phyloP scores from a whole-genome alignment of 2,888 invertebrate species.

The Agrochola circellaris region DNA sequence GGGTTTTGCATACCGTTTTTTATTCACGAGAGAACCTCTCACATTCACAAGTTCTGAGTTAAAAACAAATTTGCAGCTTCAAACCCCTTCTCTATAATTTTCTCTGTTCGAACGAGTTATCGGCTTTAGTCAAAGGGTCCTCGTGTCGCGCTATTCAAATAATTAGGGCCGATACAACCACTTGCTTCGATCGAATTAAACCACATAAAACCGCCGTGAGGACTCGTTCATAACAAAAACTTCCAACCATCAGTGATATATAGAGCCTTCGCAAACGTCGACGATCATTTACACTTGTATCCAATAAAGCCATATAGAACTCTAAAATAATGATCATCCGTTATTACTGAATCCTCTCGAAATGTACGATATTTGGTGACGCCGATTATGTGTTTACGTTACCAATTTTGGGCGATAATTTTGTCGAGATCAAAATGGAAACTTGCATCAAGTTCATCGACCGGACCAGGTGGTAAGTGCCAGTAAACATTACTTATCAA shows the following conservation, averaged over 20 bases:
- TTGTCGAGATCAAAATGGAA: conserved; percentile 77
- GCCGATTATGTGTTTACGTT: conserved; percentile 76
- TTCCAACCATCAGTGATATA: conserved; percentile 77
- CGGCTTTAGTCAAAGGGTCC: conserved; percentile 86
- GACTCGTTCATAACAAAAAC: conserved; percentile 80
- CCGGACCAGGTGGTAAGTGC: conserved; percentile 86
- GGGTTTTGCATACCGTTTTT: conserved; percentile 18
- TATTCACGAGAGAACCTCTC: background rate
- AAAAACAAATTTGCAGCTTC: conserved; percentile 10
- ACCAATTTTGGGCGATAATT: conserved; percentile 76
- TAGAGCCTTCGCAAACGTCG: conserved; percentile 71
- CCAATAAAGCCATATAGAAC: conserved; percentile 78
- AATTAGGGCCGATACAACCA: conserved; percentile 87
- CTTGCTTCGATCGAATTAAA: conserved; percentile 85
- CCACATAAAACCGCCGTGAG: conserved; percentile 84
- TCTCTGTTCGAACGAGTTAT: conserved; percentile 73
- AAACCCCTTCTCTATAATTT: conserved; percentile 68
- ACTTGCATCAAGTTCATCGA: conserved; percentile 80
- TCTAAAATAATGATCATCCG: conserved; percentile 64
- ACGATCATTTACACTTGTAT: conserved; percentile 76
- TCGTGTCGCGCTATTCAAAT: conserved; percentile 88
- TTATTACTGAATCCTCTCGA: conserved; percentile 68
- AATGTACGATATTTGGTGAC: conserved; percentile 71
- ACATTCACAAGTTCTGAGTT: conserved; percentile 20
- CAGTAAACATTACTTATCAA: conserved; percentile 85